Evolutionary conservation across 1,140 invertebrate genomes (phyloP), one percentile per base, ranked within the genome.

Genomic region (Platyura marginata): DNA sequence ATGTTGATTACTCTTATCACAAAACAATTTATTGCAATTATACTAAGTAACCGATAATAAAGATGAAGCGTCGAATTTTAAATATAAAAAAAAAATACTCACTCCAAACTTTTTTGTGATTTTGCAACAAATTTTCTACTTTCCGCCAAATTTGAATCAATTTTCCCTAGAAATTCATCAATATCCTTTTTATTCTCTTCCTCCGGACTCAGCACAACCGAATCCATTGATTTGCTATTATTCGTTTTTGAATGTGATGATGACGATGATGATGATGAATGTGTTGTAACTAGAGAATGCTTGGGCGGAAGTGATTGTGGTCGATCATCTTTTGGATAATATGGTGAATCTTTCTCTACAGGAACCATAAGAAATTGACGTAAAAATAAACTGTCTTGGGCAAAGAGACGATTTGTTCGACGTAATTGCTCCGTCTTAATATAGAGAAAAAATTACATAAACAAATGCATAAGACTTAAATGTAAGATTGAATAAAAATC

Each of bases 351-450:
- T 51, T 69, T 68, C 47, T 73, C 68, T 45, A 81, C 71, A 38
- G 86, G 86, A 52, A 91, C 83, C 52, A 87, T 62, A 46, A 91
- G 66, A 62, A 74, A 74, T 59, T 86, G 79, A 48, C 82, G 68
- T 54, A 89, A 69, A 68, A 85, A 88, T 55, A 92, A 72, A 69
- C 85, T 90, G 59, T 93, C 87, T 33, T 81, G 77, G 11, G 85
- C 82, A 70, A 84, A 93, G 46, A 93, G 64, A 51, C 81, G 75
- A 60, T 92, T 93, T 25, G 75, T 77, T 55, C 86, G 69, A 53
- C 86, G 72, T 57, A 93, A 87, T 64, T 89, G 83, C 65, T 91
- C 87, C 57, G 84, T 91, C 86, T 91, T 62, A 34, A 71, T 70
- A n/a, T n/a, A n/a, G n/a, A n/a, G n/a, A n/a, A n/a, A n/a, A n/a